Percentiles rank a stretch among this genome's conserved stretches.
Evolutionary conservation across 2,113 vertebrate genomes (phyloP).

Genomic region (Reinhardtius hippoglossoides): DNA sequence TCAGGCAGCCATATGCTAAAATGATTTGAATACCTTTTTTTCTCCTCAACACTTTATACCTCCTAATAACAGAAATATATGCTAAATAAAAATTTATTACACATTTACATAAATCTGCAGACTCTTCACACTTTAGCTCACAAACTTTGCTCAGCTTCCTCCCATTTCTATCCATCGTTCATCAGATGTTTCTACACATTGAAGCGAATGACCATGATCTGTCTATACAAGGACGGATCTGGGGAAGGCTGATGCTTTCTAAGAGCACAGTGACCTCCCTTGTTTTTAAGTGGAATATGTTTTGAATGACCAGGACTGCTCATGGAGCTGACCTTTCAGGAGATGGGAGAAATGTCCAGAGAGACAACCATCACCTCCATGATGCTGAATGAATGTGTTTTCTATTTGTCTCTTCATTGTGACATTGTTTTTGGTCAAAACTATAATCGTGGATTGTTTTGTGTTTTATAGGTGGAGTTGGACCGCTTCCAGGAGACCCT

Average conservation of each 20-base stretch:
- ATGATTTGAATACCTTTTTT: neutral
- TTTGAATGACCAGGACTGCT: no score
- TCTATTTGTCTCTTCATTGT: neutral
- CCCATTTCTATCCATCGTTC: no score
- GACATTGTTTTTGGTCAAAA: neutral
- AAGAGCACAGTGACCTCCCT: neutral
- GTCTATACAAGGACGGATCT: no score
- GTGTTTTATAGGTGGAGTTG: constrained; percentile 86
- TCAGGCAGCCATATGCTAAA: neutral
- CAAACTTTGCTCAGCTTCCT: no score
- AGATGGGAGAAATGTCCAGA: neutral
- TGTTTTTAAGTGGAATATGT: no score
- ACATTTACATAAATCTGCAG: no score
- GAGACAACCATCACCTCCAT: neutral
- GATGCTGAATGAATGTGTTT: neutral
- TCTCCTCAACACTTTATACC: neutral
- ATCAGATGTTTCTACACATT: no score
- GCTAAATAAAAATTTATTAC: no score
- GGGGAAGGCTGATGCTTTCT: neutral
- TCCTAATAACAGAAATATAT: no score
- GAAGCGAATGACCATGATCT: no score
- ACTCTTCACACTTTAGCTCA: no score
- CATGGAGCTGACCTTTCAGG: no score
- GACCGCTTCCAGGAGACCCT: constrained; percentile 89
- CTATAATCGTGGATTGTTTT: constrained; percentile 9